Evolutionary conservation across 2,113 vertebrate species (phyloP), one percentile per base, ranked within the genome.

Genomic region (Phaethornis superciliosus): DNA sequence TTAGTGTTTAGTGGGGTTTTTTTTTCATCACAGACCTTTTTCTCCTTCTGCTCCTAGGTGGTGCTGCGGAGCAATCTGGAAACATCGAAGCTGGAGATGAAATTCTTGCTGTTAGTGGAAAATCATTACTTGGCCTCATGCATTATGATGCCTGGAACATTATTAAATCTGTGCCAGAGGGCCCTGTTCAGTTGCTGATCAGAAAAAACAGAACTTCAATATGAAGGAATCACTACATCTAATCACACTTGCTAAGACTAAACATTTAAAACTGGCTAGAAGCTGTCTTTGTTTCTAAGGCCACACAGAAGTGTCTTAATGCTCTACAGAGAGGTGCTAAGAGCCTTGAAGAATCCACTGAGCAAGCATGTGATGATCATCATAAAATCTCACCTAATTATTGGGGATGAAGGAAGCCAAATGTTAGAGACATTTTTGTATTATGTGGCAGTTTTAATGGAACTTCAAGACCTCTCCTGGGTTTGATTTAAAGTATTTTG

Each of bases 131-230:
- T 70, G 99, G 99, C 56, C 98, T 99, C 81, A 97, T 98, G 98
- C 98, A 99, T 97, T 99, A 98, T 0, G 99, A 99, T 37, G 99
- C 99, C 95, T 99, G 99, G 99, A 99, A 98, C 92, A 97, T 99
- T 55, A 98, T 99, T 96, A 99, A 99, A 96, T 98, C 98, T 40
- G 98, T 98, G 51, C 97, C 98, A 7, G 98, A 99, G 83, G 99
- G 99, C 11, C 98, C 98, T 17, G 99, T 99, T 82, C 98, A 98
- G 28, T 93, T 99, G 62, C 94, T 99, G 10, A 98, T 99, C 74
- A 97, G 98, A 90, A 99, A 98, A 92, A 97, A 97, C 40, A 97
- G 97, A 64, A 97, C 97, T 89, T 96, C 98, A 13, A 97, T 97
- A 32, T 98, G 98, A 98, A 91, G 64, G 67, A 65, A 49, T 35